These are phyloP conservation scores for Caenorhabditis sp. DNA, from an alignment of 2,888 invertebrate genomes.

Conservation along the genomic window DNA sequence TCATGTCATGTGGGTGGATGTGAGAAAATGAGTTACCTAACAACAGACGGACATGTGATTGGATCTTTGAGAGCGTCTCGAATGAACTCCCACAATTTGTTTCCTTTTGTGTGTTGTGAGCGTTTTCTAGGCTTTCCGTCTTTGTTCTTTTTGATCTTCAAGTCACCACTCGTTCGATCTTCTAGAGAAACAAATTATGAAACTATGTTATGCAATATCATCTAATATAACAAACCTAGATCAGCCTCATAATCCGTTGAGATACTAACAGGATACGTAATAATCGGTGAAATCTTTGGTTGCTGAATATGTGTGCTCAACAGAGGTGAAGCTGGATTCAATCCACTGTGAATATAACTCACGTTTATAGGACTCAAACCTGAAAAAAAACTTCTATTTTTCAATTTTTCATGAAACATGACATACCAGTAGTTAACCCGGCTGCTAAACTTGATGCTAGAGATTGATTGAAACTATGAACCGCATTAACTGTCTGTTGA, in stretches of 20 bases:
- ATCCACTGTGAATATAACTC: slow-evolving; percentile 41
- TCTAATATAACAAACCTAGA: not conserved
- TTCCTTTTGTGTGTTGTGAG: slow-evolving; percentile 71
- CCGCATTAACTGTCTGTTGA: slow-evolving; percentile 30
- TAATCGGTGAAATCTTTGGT: slow-evolving; percentile 46
- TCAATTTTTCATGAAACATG: no score
- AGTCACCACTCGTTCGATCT: slow-evolving; percentile 22
- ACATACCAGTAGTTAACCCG: slow-evolving; percentile 37
- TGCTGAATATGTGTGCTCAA: slow-evolving; percentile 27
- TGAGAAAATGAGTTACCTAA: slow-evolving; percentile 71
- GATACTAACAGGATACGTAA: slow-evolving; percentile 41
- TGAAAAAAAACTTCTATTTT: slow-evolving; percentile 8
- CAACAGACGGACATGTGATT: slow-evolving; percentile 82
- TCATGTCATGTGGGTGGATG: not conserved
- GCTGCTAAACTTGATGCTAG: slow-evolving; percentile 48
- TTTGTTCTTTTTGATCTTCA: slow-evolving; percentile 60
- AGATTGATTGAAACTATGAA: slow-evolving; percentile 42
- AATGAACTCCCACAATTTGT: slow-evolving; percentile 84
- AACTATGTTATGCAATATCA: not conserved
- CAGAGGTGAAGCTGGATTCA: slow-evolving; percentile 52
- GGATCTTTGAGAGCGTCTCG: slow-evolving; percentile 82
- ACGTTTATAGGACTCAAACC: slow-evolving; percentile 49
- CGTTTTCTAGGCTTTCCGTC: slow-evolving; percentile 70
- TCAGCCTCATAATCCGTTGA: slow-evolving; percentile 47
- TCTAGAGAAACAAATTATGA: slow-evolving; percentile 8